Percentiles rank a stretch among this genome's conserved stretches.
Conservation (phyloP, 2,888 invertebrate species). For the Bellardia pandia region DNA sequence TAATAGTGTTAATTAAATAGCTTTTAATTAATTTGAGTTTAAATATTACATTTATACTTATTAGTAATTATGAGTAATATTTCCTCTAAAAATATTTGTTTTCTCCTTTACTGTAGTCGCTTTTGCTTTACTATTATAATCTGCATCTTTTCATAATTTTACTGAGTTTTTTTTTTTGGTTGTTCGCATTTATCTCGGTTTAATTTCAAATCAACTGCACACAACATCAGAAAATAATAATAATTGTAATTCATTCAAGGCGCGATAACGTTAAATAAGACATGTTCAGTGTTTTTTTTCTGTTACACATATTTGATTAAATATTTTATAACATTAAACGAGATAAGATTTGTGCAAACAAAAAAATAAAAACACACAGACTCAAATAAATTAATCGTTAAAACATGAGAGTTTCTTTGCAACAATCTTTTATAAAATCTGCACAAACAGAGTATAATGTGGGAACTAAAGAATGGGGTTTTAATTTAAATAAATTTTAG, state of each 20-base stretch:
- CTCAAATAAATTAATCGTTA: conserved; percentile 4
- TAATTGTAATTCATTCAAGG: conserved; percentile 54
- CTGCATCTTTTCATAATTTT: conserved; percentile 43
- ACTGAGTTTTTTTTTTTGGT: conserved; percentile 5
- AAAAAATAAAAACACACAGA: background rate
- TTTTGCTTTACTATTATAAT: background rate
- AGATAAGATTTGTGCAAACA: conserved; percentile 62
- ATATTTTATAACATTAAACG: conserved; percentile 36
- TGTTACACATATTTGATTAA: conserved; percentile 51
- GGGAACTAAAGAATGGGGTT: conserved; percentile 15
- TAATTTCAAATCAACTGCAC: conserved; percentile 45
- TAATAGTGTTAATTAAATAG: no score
- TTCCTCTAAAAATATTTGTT: background rate
- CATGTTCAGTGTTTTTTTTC: conserved; percentile 28
- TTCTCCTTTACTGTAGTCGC: conserved; percentile 11
- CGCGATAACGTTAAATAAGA: conserved; percentile 60
- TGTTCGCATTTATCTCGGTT: conserved; percentile 36
- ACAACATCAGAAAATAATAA: conserved; percentile 9
- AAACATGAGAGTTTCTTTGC: conserved; percentile 15
- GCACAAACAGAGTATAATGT: background rate
- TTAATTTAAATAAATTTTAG: background rate
- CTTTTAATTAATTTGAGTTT: background rate
- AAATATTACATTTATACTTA: no score
- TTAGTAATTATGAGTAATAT: no score
- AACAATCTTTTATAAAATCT: background rate